These are phyloP conservation scores for Acanthis flammea DNA, from an alignment of 2,797 vertebrate genomes.

Conservation along the genomic window DNA sequence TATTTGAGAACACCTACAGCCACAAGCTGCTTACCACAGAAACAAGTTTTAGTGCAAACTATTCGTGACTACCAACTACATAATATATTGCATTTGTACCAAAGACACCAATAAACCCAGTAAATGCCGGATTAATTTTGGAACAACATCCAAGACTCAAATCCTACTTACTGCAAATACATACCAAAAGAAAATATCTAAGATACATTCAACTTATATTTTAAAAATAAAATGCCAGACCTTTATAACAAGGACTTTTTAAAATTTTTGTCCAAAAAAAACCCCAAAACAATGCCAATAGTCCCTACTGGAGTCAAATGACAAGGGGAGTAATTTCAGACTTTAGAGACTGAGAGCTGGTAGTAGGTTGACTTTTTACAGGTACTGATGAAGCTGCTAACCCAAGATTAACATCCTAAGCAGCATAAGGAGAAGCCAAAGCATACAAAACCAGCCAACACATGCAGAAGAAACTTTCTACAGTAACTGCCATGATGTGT, in stretches of 20 bases:
- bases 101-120: background rate
- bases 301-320: background rate
- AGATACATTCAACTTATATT: background rate
- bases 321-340: background rate
- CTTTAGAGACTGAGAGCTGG: background rate
- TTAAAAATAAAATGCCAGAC: background rate
- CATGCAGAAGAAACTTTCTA: constrained; percentile 3
- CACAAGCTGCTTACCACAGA: background rate
- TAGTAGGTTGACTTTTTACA: background rate
- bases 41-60: background rate
- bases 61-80: rapidly evolving
- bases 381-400: background rate
- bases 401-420: background rate
- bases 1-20: background rate
- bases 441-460: background rate
- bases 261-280: background rate
- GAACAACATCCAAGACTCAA: background rate
- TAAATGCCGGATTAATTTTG: background rate
- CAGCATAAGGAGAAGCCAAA: background rate
- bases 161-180: background rate
- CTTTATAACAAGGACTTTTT: background rate
- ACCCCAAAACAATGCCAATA: background rate
- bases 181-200: background rate
- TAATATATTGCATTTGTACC: background rate
- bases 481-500: background rate